Conservation (phyloP, 1,140 invertebrate genomes). For the Drosophila lacteicornis region DNA sequence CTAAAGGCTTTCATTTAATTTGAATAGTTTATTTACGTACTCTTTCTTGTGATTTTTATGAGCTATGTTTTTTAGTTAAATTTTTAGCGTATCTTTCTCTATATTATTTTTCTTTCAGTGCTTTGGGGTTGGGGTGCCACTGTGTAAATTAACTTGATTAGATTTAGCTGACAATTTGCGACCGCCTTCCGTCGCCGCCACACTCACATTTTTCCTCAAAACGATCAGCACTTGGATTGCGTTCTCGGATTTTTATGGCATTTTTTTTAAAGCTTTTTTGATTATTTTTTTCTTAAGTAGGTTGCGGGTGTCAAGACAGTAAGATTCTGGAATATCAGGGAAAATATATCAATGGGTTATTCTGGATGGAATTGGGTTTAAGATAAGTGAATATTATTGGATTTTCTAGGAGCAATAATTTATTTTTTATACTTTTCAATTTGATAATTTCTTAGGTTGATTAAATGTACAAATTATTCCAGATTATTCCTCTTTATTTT, state of each 20-base stretch:
- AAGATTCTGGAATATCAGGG: not conserved
- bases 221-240: slow-evolving; percentile 31
- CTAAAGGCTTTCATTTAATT: no score
- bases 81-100: not conserved
- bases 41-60: not conserved
- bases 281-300: slow-evolving; percentile 17
- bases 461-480: no score
- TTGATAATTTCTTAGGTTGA: no score
- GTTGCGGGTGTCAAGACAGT: slow-evolving; percentile 21
- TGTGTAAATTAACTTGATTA: slow-evolving; percentile 80
- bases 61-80: not conserved
- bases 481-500: not conserved
- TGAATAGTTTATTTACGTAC: not conserved
- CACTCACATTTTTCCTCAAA: slow-evolving; percentile 9
- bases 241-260: slow-evolving; percentile 34
- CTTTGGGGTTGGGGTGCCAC: slow-evolving; percentile 32
- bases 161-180: slow-evolving; percentile 75
- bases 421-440: no score
- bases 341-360: not conserved
- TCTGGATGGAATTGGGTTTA: not conserved
- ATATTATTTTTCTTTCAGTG: slow-evolving; percentile 27
- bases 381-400: not conserved
- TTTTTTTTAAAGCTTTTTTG: not conserved
- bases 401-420: no score
- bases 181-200: slow-evolving; percentile 9